Evolutionary conservation across 1,140 invertebrate genomes (phyloP), one percentile per base, ranked within the genome.

Genomic region (Brachionus rotundiformis): DNA sequence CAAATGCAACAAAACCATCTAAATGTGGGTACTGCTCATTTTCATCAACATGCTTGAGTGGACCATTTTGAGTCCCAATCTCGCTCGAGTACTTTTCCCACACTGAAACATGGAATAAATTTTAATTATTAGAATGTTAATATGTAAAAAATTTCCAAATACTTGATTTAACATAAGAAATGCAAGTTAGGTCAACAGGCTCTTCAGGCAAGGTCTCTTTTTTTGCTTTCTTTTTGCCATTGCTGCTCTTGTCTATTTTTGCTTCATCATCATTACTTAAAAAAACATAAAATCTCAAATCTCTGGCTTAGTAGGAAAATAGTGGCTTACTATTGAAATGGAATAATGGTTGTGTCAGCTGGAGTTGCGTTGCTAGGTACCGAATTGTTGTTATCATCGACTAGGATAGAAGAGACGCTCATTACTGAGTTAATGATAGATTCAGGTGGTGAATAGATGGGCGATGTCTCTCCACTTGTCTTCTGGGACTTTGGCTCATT

Each of bases 151-250:
- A 71, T 31, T 4, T 41, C 41, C 19, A 25, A 25, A 13, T 79
- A 79, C 76, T 36, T 79, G 76, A 59, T 79, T 79, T 54, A 59
- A 79, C 76, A 33, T 59, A 79, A 29, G 76, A 79, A 33, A 79
- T 59, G 31, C 76, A 79, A 39, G 47, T 79, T 3, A 25, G 8
- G 31, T 79, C 76, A 25, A 79, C 33, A 36, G 33, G 47, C n/a
- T 79, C 76, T 19, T 79, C 76, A 2, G 19, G 19, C 4, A 11
- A 23, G 7, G 36, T 23, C 19, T 59, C 19, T 59, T 79, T 36
- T 79, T 19, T 25, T 29, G n/a, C 19, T 31, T 79, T 4, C 5
- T 79, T 79, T 79, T 79, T 79, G 11, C 10, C 49, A 79, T 59
- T 39, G 19, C 7, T n/a, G 31, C 41, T 59, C 13, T 27, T 59